Evolutionary conservation across 2,113 vertebrate genomes (phyloP), one percentile per base, ranked within the genome.

Genomic region (Synchiropus splendidus): DNA sequence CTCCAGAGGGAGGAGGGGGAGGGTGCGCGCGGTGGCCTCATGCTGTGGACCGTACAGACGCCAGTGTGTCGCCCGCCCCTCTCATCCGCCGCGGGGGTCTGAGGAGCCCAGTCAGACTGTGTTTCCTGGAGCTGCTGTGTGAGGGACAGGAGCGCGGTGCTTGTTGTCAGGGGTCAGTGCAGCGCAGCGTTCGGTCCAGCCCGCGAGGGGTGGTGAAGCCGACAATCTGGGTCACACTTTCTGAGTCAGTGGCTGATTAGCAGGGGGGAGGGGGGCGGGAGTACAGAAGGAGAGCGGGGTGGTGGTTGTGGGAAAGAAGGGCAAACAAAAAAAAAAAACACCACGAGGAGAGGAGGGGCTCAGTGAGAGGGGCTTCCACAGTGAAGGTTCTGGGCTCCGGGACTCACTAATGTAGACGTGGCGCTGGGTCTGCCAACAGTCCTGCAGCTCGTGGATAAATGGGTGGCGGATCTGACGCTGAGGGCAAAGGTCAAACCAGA

Each of bases 361-460:
- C n/a, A 15, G 27, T 12, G 16, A 27, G 18, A 27, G 16, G 16
- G n/a, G 13, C 8, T 18, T 21, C 18, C 18, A 41, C 18, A 27
- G 18, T 18, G 14, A 21, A 41, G n/a, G 18, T 41, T 27, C 18
- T 9, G 8, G 27, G 39, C 18, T 8, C 27, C 12, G 6, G 38
- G 79, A 91, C 92, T 97, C 89, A 96, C 92, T 92, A 87, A 97
- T 92, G 84, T 92, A 96, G 78, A 97, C 87, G 63, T 94, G 89
- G 55, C 81, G 82, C 78, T 88, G 89, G 47, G 92, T 94, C 87
- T 97, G 94, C 93, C 93, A 97, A 84, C 89, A 96, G 80, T 94
- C 91, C 78, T 88, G 86, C 48, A 96, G 87, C 74, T 89, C 75
- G 37, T 92, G 91, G 58, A 97, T 80, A 69, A 97, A 97, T 21